Evolutionary conservation across 2,797 vertebrate genomes (phyloP), one percentile per base, ranked within the genome.

Genomic region (Toxotes lorentzi): DNA sequence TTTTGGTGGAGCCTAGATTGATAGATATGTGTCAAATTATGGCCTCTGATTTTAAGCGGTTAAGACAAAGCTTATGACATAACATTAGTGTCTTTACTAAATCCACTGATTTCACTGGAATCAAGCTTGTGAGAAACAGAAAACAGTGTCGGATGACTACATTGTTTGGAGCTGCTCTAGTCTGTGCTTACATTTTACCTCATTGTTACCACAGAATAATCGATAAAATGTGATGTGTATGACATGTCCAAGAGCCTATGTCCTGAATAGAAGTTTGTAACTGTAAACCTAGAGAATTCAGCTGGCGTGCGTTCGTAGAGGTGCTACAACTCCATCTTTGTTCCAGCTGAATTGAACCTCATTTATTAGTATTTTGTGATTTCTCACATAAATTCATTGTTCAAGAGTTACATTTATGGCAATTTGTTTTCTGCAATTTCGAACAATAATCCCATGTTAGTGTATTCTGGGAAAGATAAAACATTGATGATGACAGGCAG

Each of bases 151-250:
- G 4, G 59, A 80, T 88, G 81, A 86, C 79, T 68, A 21, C 78
- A 82, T 83, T 87, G 84, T 87, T 90, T 88, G 85, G 84, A 85
- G 70, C 65, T 51, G 60, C 48, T 79, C 51, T 79, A 21, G 34
- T 66, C 72, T 79, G 63, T 86, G 84, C 81, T 91, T 88, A 91
- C 65, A 86, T 85, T 87, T 88, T 81, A 87, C 80, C 75, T 91
- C 83, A 90, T 88, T 91, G 81, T 90, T 84, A 83, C 73, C 57
- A 81, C 59, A 84, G 78, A 86, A 82, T 82, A 91, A 88, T 89
- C 40, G 58, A 88, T 86, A 81, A 86, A 91, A 89, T 79, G 61
- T 87, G 82, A 91, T 74, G 75, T 54, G n/a, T 30, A 50, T 78
- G 74, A 89, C 75, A 67, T 23, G 19, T 88, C 86, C 77, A 86